Conservation (phyloP, 2,888 invertebrate species). For the Seladonia tumulorum region DNA sequence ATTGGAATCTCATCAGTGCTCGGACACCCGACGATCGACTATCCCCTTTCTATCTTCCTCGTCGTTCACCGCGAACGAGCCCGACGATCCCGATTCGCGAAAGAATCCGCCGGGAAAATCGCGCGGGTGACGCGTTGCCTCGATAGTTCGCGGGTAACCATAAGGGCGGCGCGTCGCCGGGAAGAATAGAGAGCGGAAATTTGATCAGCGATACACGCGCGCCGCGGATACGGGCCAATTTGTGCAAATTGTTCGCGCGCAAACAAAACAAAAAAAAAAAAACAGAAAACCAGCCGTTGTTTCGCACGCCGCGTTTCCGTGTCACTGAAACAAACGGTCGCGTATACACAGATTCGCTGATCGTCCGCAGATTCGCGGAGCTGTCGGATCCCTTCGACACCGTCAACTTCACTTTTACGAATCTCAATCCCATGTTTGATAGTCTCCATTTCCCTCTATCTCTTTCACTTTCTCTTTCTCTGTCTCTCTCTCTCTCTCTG, state of each 20-base stretch:
- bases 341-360: too few relatives aligned
- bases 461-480: background rate
- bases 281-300: too few relatives aligned
- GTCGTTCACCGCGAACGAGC: slow-evolving; percentile 18
- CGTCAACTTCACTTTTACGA: slow-evolving; percentile 9
- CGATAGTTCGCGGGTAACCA: background rate
- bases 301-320: background rate
- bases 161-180: background rate
- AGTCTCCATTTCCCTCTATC: background rate
- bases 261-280: too few relatives aligned
- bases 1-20: slow-evolving; percentile 27
- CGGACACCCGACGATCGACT: slow-evolving; percentile 43
- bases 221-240: background rate
- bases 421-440: slow-evolving; percentile 10
- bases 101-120: background rate
- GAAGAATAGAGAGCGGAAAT: slow-evolving; percentile 15
- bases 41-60: slow-evolving; percentile 33
- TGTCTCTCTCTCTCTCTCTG: background rate
- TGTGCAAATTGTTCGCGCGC: background rate
- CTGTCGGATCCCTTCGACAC: background rate
- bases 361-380: background rate
- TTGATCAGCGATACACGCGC: slow-evolving; percentile 3
- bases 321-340: background rate
- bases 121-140: background rate
- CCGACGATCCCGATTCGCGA: background rate